These are phyloP conservation scores for Nemoura dubitans DNA, from an alignment of 2,888 invertebrate genomes.

Conservation along the genomic window DNA sequence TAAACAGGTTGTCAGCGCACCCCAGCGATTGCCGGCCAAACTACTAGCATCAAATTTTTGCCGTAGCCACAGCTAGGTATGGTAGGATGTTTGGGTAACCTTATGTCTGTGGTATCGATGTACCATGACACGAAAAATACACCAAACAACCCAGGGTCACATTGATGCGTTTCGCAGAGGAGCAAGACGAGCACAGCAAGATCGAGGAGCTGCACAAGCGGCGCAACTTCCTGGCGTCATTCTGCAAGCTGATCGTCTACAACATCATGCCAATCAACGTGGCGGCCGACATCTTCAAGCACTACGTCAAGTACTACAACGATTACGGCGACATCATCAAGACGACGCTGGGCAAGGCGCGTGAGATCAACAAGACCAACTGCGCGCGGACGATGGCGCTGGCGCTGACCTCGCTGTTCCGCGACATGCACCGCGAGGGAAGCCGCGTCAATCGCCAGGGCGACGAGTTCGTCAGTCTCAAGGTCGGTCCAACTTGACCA, in stretches of 20 bases:
- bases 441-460: slow-evolving; percentile 69
- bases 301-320: slow-evolving; percentile 97
- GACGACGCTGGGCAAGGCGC: slow-evolving; percentile 93
- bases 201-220: slow-evolving; percentile 97
- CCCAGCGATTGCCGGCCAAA: too few species aligned
- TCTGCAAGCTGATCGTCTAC: slow-evolving; percentile 97
- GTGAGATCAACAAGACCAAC: slow-evolving; percentile 96
- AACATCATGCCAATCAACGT: slow-evolving; percentile 93
- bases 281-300: slow-evolving; percentile 94
- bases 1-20: too few species aligned
- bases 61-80: too few species aligned
- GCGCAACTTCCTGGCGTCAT: slow-evolving; percentile 94
- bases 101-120: too few species aligned
- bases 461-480: slow-evolving; percentile 89
- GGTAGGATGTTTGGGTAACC: too few species aligned
- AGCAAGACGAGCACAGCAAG: slow-evolving; percentile 92
- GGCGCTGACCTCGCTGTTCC: slow-evolving; percentile 89
- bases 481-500: slow-evolving; percentile 66
- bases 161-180: slow-evolving; percentile 65
- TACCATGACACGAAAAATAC: too few species aligned
- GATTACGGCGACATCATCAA: slow-evolving; percentile 99
- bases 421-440: slow-evolving; percentile 69
- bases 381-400: slow-evolving; percentile 94
- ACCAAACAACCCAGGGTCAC: too few species aligned
- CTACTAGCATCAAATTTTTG: too few species aligned